Conservation (phyloP, 2,113 vertebrate genomes). For the Meles meles region DNA sequence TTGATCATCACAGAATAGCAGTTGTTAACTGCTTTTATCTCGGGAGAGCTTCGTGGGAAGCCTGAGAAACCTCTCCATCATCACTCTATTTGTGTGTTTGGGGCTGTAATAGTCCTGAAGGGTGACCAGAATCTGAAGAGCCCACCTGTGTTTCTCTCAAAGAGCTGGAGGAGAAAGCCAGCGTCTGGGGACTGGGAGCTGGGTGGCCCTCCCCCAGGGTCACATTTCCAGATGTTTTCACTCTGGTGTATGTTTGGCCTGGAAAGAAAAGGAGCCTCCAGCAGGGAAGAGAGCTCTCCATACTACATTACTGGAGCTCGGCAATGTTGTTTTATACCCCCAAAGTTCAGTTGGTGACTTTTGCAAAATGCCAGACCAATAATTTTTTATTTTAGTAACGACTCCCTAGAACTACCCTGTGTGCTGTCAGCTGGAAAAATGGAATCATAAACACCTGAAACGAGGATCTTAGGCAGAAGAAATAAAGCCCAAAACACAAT, state of each 20-base stretch:
- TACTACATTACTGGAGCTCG: background rate
- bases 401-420: background rate
- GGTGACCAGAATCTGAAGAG: background rate
- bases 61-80: background rate
- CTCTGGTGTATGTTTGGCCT: background rate
- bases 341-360: background rate
- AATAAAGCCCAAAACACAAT: background rate
- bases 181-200: fast-evolving
- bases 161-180: background rate
- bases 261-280: background rate
- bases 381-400: background rate
- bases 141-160: fast-evolving
- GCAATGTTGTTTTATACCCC: background rate
- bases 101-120: background rate
- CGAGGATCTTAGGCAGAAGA: background rate
- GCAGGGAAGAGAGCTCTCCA: background rate
- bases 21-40: background rate
- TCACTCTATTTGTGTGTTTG: background rate
- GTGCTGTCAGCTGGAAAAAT: background rate
- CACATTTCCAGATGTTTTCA: background rate
- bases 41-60: background rate
- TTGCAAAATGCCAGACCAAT: background rate
- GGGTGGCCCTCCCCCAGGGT: background rate
- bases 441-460: background rate
- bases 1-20: background rate